Evolutionary conservation across 2,797 vertebrate species (phyloP), one percentile per base, ranked within the genome.

Genomic region (Acanthurus lineatus): DNA sequence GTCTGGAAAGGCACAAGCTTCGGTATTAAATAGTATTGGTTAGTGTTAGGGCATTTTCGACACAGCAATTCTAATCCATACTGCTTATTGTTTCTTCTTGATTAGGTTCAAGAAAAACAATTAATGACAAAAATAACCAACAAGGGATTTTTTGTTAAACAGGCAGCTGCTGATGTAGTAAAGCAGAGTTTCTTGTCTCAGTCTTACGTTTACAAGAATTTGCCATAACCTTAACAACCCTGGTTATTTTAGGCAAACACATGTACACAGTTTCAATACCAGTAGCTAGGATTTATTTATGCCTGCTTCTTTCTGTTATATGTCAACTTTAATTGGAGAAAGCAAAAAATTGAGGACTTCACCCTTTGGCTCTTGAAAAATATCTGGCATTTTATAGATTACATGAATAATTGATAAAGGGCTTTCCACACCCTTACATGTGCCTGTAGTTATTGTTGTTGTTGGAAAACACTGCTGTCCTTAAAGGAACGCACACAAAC

Each of bases 391-490:
- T 49, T 22, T 14, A 49, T 20, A 4, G 52, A 64, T 56, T 10
- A 17, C 25, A 68, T 53, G 7, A 76, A 63, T 63, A 35, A 51
- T 1, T 62, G 20, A 69, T 71, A 4, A 45, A 35, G 58, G 32
- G 40, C 28, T 19, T 11, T 8, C 42, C 25, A 3, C 51, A 25
- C 5, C 9, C 20, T 47, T 32, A 10, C 19, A 44, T 3, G 11
- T 47, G 10, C 3, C 62, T 69, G 45, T 28, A 38, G 3, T 51
- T 49, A 6, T 44, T 48, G 10, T 51, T 57, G 5, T 28, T 49
- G 15, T 32, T 61, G 10, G 4, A 64, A 22, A 64, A 16, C 28
- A 20, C 8, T 51, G n/a, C 59, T 60, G 25, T 48, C n/a, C n/a
- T 73, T 62, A 19, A 52, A 22, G 47, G 25, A 65, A 25, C 53